A percentile compares a stretch with the other conserved stretches of the same genome.
Evolutionary conservation across 1,140 invertebrate genomes (phyloP).

Genomic region (Drosophila mojavensis): DNA sequence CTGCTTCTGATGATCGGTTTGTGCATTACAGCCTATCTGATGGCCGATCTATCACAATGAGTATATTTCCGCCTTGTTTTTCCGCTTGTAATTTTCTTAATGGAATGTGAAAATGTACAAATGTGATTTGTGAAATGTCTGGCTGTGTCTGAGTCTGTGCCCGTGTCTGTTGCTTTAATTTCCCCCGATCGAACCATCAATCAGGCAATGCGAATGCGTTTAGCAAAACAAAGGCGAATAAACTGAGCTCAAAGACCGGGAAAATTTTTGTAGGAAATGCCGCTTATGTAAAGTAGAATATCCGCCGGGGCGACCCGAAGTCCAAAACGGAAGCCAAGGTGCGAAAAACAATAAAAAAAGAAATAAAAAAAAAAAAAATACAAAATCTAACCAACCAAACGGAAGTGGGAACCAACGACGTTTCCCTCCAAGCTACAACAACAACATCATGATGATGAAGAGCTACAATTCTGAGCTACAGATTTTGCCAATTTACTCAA

Average conservation of each 20-base stretch:
- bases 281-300: conserved; percentile 81
- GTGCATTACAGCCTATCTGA: not conserved
- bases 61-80: not conserved
- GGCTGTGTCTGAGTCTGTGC: not conserved
- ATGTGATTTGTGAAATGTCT: not conserved
- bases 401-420: conserved; percentile 62
- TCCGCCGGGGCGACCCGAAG: conserved; percentile 52
- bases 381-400: conserved; percentile 32
- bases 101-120: conserved; percentile 1
- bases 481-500: conserved; percentile 69
- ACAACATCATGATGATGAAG: not conserved
- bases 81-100: conserved; percentile 1
- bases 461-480: conserved; percentile 38
- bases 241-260: conserved; percentile 49
- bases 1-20: not conserved
- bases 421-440: conserved; percentile 37
- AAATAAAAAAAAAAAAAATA: no score
- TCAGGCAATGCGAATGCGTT: conserved; percentile 31
- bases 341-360: conserved; percentile 74
- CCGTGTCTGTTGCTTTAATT: not conserved
- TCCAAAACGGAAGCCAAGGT: conserved; percentile 57
- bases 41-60: not conserved
- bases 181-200: conserved; percentile 15
- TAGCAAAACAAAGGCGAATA: conserved; percentile 53
- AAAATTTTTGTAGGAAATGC: conserved; percentile 71